Conservation (phyloP, 2,113 vertebrate genomes). For the Vidua chalybeata region DNA sequence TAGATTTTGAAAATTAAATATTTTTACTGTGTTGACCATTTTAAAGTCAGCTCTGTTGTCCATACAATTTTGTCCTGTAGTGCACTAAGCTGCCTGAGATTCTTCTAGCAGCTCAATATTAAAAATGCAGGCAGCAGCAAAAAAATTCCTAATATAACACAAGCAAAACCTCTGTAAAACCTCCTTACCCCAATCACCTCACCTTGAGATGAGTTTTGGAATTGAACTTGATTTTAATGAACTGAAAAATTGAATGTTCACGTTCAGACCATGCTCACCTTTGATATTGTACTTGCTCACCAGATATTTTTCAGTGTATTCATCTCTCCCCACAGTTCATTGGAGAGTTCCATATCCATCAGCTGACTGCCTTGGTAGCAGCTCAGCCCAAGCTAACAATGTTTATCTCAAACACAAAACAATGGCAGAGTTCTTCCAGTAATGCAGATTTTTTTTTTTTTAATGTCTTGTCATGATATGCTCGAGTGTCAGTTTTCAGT, state of each 20-base stretch:
- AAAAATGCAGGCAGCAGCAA: not conserved
- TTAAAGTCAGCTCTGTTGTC: not conserved
- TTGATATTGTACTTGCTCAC: not conserved
- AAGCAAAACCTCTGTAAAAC: not conserved
- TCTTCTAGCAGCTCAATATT: not conserved
- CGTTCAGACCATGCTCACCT: not conserved
- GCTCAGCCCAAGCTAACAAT: not conserved
- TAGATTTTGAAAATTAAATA: not conserved
- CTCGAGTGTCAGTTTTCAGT: slow-evolving; percentile 25
- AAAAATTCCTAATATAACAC: not conserved
- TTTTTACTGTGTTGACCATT: not conserved
- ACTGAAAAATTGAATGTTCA: not conserved
- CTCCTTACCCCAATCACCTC: not conserved
- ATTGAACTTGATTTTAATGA: not conserved
- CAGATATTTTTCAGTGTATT: not conserved
- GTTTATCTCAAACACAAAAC: not conserved
- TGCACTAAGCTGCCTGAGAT: not conserved
- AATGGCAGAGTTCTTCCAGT: not conserved
- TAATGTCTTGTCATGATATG: not conserved
- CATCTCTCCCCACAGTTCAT: not conserved
- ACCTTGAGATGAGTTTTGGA: not conserved
- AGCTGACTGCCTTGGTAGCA: not conserved
- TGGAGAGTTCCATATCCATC: not conserved
- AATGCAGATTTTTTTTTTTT: not conserved
- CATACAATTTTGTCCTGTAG: not conserved